Base-by-base conservation (phyloP, 1,140 invertebrate species). In the Carposina sasakii region DNA sequence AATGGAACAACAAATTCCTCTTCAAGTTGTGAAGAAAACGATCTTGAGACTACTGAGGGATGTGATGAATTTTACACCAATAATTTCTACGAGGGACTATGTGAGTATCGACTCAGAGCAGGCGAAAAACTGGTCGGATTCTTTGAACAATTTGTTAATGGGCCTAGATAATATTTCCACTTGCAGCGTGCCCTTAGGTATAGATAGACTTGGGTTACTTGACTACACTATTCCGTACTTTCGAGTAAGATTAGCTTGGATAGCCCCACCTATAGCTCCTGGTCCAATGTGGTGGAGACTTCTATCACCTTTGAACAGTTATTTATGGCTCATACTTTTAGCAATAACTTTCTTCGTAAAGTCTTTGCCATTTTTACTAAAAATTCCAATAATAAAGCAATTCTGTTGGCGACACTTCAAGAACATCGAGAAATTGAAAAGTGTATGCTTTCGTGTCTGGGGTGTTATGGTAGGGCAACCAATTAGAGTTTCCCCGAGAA, bases 211-310 rank as follows among this genome's bases (percentile, higher is more conserved):
- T 20, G 58, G 59, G 9, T 33, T 71, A 15, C 33, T 79, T 17
- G 73, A 75, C 40, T 75, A 64, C 37, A 67, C 70, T 4, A 54
- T 63, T 15, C 71, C 73, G 0, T 79, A 79, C 52, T 79, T 75
- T 34, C 53, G 67, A 40, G 63, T 76, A 17, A 58, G 63, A 13
- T 44, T 76, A 12, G 66, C 63, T 6, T 76, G 76, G 76, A 31
- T 79, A 10, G 71, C 67, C 1, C 76, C 73, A 3, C 73, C 73
- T 3, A 54, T 69, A 9, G 23, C 36, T 2, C 57, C 61, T 10
- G 64, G 61, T 0, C 53, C 71, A 0, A 60, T 63, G 10, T 67
- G 63, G 63, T 76, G 74, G 68, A 54, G 67, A 17, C 54, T 79
- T 0, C 43, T 74, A 1, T 61, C 68, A 8, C 73, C 76, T 3